Evolutionary conservation across 1,140 invertebrate species (phyloP).

Genomic region (Saccostrea echinata): DNA sequence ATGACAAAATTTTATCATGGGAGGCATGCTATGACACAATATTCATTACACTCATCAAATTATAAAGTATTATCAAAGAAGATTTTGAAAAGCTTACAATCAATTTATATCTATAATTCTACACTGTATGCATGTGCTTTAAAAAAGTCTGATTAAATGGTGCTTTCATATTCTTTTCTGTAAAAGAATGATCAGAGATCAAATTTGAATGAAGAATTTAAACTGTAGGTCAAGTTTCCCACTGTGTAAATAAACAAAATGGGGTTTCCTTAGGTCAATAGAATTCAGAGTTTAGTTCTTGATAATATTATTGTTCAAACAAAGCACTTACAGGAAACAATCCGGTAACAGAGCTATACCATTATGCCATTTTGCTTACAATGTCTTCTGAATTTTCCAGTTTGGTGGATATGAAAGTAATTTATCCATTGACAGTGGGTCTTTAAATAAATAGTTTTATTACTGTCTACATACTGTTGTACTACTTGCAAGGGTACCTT

Average conservation of each 20-base stretch:
- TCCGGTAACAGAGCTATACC: background rate
- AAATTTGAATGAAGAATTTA: background rate
- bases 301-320: background rate
- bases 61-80: background rate
- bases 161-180: too few relatives aligned
- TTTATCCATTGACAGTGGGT: background rate
- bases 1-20: too few relatives aligned
- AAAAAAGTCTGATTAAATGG: too few relatives aligned
- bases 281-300: background rate
- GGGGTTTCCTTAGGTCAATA: background rate
- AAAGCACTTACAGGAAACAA: background rate
- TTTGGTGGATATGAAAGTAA: constrained; percentile 2
- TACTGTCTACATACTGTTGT: background rate
- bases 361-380: constrained; percentile 3
- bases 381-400: background rate
- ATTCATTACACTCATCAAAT: background rate
- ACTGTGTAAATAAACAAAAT: background rate
- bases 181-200: background rate
- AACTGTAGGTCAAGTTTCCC: background rate
- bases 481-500: background rate
- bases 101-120: background rate
- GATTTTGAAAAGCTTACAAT: background rate
- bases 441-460: constrained; percentile 25
- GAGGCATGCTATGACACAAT: background rate
- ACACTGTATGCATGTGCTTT: too few relatives aligned